Evolutionary conservation across 2,113 vertebrate species (phyloP), one percentile per base, ranked within the genome.

Genomic region (Oreochromis aureus): DNA sequence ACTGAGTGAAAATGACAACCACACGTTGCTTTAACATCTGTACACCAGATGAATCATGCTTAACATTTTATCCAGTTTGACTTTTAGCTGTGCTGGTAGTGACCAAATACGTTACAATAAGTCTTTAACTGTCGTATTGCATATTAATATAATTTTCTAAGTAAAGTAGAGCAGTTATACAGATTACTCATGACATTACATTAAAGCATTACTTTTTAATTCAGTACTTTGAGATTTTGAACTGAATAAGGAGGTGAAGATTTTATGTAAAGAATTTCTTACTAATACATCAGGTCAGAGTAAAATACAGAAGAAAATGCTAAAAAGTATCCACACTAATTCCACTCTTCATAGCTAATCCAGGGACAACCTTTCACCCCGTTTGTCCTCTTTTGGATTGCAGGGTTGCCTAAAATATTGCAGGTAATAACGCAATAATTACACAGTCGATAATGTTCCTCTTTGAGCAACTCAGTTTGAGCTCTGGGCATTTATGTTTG

Each of bases 361-460:
- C 51, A 48, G 39, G 36, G 59, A 32, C 12, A 85, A 89, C 87
- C 90, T 88, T 81, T 89, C 63, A 44, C 87, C 85, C 61, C 2
- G 1, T 78, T 84, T 5, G 4, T 32, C 54, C 54, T 34, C 46
- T 56, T 82, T 73, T 36, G 12, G 10, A 63, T 1, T 4, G 6
- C 46, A 82, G 44, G 1, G 36, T 79, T 76, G 66, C 15, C 51
- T 34, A 30, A 88, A 22, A 22, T 24, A 3, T 53, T 48, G 34
- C 79, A 32, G 55, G 39, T 84, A 83, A 81, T 24, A 27, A 78
- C 63, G 18, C 61, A 22, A 18, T 18, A 82, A 86, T 76, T 27
- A 69, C 8, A 1, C 36, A 4, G 24, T 91, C 32, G 55, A 84
- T 86, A 93, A 92, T 5, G 61, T 81, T 90, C 79, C 83, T 46